Conservation (phyloP, 2,113 vertebrate genomes). For the Eleginops maclovinus region DNA sequence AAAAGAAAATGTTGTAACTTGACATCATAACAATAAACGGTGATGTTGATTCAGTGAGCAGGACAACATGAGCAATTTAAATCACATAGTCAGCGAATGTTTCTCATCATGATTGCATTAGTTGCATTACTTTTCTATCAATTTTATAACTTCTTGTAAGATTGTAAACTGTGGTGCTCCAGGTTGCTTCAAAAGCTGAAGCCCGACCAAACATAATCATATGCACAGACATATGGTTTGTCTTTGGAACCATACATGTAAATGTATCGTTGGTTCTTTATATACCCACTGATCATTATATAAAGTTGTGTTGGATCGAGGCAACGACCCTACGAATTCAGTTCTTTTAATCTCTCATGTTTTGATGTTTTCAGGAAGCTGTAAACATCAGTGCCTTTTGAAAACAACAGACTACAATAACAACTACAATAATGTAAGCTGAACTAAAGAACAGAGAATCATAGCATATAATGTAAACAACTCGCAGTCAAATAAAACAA, state of each 20-base stretch:
- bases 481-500: background rate
- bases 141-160: conserved; percentile 2
- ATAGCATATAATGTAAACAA: background rate
- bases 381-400: background rate
- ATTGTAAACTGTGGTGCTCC: conserved; percentile 10
- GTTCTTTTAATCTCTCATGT: conserved; percentile 16
- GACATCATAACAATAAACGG: background rate
- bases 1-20: conserved; percentile 6
- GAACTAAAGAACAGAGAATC: background rate
- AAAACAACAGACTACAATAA: background rate
- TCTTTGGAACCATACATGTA: background rate
- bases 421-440: background rate
- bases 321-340: background rate
- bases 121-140: conserved; percentile 11
- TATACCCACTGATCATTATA: conserved; percentile 7
- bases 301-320: background rate
- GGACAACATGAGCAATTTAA: conserved; percentile 14
- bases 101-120: conserved; percentile 13
- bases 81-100: background rate
- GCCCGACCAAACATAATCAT: background rate
- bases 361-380: conserved; percentile 17
- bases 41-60: conserved; percentile 10
- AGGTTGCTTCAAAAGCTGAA: conserved; percentile 21
- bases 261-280: conserved; percentile 7
- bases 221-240: background rate